Evolutionary conservation across 1,140 invertebrate species (phyloP).

Genomic region (Heterodera carotae): DNA sequence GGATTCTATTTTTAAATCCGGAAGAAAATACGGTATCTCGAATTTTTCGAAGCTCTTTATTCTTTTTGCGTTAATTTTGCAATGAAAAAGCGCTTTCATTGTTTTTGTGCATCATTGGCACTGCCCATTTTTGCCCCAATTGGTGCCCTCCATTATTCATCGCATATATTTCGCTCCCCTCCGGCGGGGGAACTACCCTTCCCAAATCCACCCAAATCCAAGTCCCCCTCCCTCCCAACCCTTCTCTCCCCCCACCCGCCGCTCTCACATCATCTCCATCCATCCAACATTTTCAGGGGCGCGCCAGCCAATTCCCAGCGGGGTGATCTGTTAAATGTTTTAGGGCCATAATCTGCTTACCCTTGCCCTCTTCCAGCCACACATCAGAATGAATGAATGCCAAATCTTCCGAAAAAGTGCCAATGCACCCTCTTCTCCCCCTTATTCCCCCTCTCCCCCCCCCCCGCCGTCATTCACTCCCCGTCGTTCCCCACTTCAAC

Average conservation of each 20-base stretch:
- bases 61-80: too few species aligned
- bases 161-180: too few species aligned
- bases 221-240: neutral
- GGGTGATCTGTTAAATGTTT: slow-evolving; percentile 31
- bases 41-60: too few species aligned
- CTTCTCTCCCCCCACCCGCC: neutral
- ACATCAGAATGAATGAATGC: neutral
- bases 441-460: neutral
- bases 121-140: too few species aligned
- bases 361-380: neutral
- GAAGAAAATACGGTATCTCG: too few species aligned
- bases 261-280: too few species aligned
- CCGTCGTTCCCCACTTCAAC: neutral
- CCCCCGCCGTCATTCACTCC: neutral
- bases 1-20: too few species aligned
- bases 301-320: slow-evolving; percentile 13
- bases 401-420: neutral
- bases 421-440: neutral
- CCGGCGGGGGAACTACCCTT: too few species aligned
- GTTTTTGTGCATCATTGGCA: too few species aligned
- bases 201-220: too few species aligned
- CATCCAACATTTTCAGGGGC: slow-evolving; percentile 2
- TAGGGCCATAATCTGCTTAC: slow-evolving; percentile 26
- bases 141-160: too few species aligned
- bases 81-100: too few species aligned